A percentile compares a stretch with the other conserved stretches of the same genome.
These are phyloP conservation scores for Montipora capitata DNA, from an alignment of 92 coral and sea anemone genomes.

Conservation along the genomic window DNA sequence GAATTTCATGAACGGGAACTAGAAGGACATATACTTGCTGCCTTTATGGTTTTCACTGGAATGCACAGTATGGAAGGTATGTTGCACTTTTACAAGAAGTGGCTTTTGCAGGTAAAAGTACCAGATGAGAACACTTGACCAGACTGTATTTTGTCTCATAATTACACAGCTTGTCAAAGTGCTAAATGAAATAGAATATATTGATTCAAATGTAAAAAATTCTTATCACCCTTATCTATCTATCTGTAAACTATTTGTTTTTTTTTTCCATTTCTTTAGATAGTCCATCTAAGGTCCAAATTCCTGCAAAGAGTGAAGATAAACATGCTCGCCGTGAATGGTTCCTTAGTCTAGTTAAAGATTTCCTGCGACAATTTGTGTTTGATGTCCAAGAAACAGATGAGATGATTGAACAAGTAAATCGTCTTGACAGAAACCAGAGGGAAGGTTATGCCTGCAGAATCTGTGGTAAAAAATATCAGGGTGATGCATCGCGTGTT, in stretches of 20 bases:
- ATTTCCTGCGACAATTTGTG: slow-evolving; percentile 30
- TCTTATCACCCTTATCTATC: not conserved
- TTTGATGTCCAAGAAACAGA: slow-evolving; percentile 41
- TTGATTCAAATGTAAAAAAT: no score
- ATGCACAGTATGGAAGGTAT: slow-evolving; percentile 38
- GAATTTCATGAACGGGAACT: slow-evolving; percentile 42
- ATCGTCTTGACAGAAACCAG: slow-evolving; percentile 11
- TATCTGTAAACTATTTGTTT: not conserved
- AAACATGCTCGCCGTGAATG: slow-evolving; percentile 21
- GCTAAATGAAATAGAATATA: no score
- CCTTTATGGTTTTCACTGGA: slow-evolving; percentile 35
- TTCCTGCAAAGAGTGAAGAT: slow-evolving; percentile 19
- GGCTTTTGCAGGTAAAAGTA: no score
- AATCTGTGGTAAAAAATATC: slow-evolving; percentile 20
- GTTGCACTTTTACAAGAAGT: not conserved
- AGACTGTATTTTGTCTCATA: no score
- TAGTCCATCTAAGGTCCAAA: not conserved
- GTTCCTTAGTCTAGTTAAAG: slow-evolving; percentile 17
- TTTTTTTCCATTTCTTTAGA: not conserved
- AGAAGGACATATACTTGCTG: slow-evolving; percentile 39
- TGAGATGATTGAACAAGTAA: slow-evolving; percentile 19
- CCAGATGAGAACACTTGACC: no score
- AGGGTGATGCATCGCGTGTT: slow-evolving; percentile 14
- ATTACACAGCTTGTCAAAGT: no score
- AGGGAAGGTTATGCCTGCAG: slow-evolving; percentile 44